These are phyloP conservation scores for Crypturellus tataupa DNA, from an alignment of 2,797 vertebrate species.

Conservation along the genomic window DNA sequence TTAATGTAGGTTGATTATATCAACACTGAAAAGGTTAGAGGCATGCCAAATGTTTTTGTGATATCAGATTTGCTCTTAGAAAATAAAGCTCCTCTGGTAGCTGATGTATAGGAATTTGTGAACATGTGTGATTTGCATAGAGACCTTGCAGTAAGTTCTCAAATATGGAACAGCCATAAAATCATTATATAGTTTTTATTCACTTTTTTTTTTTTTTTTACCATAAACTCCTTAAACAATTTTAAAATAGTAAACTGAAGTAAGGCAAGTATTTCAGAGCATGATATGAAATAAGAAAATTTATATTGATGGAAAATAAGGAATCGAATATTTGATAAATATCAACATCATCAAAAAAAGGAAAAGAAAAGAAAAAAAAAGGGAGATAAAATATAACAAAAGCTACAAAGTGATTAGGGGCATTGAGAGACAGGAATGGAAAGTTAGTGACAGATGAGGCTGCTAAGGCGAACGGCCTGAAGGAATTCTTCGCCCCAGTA, in stretches of 20 bases:
- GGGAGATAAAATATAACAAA: background rate
- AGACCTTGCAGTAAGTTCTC: slow-evolving; percentile 1
- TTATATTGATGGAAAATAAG: slow-evolving; percentile 11
- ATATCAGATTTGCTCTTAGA: background rate
- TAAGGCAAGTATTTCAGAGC: slow-evolving; percentile 33
- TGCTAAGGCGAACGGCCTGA: slow-evolving; percentile 49
- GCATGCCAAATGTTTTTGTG: background rate
- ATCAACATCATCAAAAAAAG: background rate
- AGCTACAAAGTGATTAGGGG: slow-evolving; percentile 26
- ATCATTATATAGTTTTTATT: background rate
- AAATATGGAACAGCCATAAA: slow-evolving; percentile 1
- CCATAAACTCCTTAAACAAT: slow-evolving; percentile 11
- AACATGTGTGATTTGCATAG: background rate
- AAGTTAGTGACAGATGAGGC: slow-evolving; percentile 67
- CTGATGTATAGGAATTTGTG: background rate
- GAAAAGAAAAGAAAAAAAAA: background rate
- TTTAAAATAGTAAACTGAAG: slow-evolving; percentile 57
- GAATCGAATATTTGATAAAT: slow-evolving; percentile 51
- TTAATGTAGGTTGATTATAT: background rate
- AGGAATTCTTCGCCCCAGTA: slow-evolving; percentile 67
- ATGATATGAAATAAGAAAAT: background rate
- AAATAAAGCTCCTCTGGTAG: background rate
- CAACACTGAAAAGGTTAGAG: background rate
- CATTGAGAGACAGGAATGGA: background rate
- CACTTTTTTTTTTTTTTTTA: background rate